Conservation (phyloP, 1,140 invertebrate species). For the Drosophila setifemur region DNA sequence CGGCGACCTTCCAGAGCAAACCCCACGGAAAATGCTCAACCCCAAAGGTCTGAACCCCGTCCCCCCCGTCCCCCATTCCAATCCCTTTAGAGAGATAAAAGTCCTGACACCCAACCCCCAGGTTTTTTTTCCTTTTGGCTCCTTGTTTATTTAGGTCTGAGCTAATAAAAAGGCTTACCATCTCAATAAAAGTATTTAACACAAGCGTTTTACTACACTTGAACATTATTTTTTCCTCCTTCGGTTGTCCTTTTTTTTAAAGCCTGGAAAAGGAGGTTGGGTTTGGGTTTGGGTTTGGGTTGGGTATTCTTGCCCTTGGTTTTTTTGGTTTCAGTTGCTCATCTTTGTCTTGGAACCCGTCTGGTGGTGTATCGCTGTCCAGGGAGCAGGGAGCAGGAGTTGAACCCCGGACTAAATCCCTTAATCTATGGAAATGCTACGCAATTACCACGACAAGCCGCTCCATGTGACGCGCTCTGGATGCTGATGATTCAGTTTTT, state of each 20-base stretch:
- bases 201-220: slow-evolving; percentile 82
- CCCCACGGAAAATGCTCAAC: neutral
- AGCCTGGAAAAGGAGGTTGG: neutral
- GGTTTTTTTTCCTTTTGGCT: too few relatives aligned
- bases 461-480: slow-evolving; percentile 58
- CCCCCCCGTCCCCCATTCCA: slow-evolving; percentile 4
- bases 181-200: slow-evolving; percentile 83
- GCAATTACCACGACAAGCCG: slow-evolving; percentile 80
- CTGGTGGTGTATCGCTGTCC: slow-evolving; percentile 47
- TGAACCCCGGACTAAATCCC: slow-evolving; percentile 61
- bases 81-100: slow-evolving; percentile 69
- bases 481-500: slow-evolving; percentile 7
- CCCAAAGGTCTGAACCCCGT: neutral
- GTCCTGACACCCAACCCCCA: neutral
- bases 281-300: neutral
- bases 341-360: slow-evolving; percentile 41
- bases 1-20: slow-evolving; percentile 29
- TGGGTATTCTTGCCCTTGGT: slow-evolving; percentile 23
- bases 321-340: slow-evolving; percentile 46
- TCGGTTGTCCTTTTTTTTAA: slow-evolving; percentile 21
- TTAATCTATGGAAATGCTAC: slow-evolving; percentile 82
- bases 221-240: slow-evolving; percentile 67
- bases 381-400: slow-evolving; percentile 3
- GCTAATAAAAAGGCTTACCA: slow-evolving; percentile 82
- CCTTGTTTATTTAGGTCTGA: slow-evolving; percentile 81